Percentiles rank a stretch among this genome's conserved stretches.
Conservation (phyloP, 2,113 vertebrate species). For the Oostethus manadensis region DNA sequence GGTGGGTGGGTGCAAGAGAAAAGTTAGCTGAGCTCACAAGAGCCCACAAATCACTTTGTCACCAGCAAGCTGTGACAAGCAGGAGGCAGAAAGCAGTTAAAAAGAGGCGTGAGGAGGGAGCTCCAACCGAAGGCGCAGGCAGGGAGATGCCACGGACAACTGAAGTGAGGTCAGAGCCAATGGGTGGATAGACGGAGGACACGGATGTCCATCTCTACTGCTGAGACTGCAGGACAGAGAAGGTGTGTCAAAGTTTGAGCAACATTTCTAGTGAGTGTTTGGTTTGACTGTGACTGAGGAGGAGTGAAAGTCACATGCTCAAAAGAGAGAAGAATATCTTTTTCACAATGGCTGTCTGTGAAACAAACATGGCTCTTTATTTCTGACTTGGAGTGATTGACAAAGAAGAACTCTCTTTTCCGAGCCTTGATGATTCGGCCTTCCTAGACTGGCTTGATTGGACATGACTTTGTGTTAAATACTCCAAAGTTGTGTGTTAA, state of each 20-base stretch:
- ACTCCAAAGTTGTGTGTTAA: neutral
- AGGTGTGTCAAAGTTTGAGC: constrained; percentile 38
- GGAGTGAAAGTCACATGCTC: constrained; percentile 52
- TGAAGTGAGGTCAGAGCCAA: constrained; percentile 38
- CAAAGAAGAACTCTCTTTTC: no score
- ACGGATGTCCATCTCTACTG: constrained; percentile 32
- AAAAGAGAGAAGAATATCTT: constrained; percentile 35
- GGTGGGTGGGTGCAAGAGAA: constrained; percentile 31
- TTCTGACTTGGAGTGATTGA: neutral
- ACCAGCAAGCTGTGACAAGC: constrained; percentile 68
- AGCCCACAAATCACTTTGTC: constrained; percentile 70
- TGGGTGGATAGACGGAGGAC: constrained; percentile 45
- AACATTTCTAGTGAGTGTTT: constrained; percentile 4
- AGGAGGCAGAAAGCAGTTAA: constrained; percentile 35
- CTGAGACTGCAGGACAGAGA: constrained; percentile 34
- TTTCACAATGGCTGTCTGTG: neutral
- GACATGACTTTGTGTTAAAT: neutral
- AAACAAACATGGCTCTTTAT: neutral
- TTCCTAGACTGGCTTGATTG: neutral
- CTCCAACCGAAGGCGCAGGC: constrained; percentile 25
- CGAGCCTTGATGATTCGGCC: neutral
- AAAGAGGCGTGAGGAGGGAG: constrained; percentile 38
- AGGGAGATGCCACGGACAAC: constrained; percentile 18
- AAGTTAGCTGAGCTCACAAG: constrained; percentile 53
- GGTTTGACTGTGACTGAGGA: neutral